A percentile compares a stretch with the other conserved stretches of the same genome.
Evolutionary conservation across 2,888 invertebrate genomes (phyloP).

Genomic region (Clusia tigrina): DNA sequence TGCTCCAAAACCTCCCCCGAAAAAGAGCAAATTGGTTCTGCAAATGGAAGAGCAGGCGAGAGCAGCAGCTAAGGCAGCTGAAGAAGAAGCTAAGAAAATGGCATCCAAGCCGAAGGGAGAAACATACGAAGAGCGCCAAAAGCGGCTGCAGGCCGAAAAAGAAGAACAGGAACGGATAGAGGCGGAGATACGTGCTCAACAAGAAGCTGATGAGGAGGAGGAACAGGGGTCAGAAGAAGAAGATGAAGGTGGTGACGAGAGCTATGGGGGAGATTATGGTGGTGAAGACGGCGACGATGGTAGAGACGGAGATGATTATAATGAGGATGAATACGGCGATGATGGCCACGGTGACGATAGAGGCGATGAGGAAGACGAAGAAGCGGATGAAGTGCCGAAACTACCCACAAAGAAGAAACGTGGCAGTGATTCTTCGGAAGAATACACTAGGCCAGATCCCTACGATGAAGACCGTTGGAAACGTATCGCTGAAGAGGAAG

Average conservation of each 20-base stretch:
- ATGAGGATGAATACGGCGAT: slow-evolving; percentile 35
- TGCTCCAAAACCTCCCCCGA: slow-evolving; percentile 60
- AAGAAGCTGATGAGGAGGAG: slow-evolving; percentile 54
- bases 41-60: slow-evolving; percentile 63
- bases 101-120: slow-evolving; percentile 57
- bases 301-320: slow-evolving; percentile 45
- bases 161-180: slow-evolving; percentile 57
- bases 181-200: slow-evolving; percentile 53
- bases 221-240: slow-evolving; percentile 45
- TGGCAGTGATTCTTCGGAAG: slow-evolving; percentile 59
- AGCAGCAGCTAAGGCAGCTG: slow-evolving; percentile 60
- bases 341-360: slow-evolving; percentile 38
- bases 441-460: slow-evolving; percentile 58
- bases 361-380: slow-evolving; percentile 39
- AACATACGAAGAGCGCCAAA: slow-evolving; percentile 59
- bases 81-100: slow-evolving; percentile 54
- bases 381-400: slow-evolving; percentile 47
- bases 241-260: slow-evolving; percentile 45
- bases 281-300: slow-evolving; percentile 47
- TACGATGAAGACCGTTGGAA: slow-evolving; percentile 61
- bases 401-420: slow-evolving; percentile 46
- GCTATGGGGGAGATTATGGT: slow-evolving; percentile 45
- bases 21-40: slow-evolving; percentile 60
- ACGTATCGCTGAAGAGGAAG: slow-evolving; percentile 60
- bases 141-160: slow-evolving; percentile 57